phyloP scores from a whole-genome alignment of 2,888 invertebrate species.

The Aphidoletes aphidimyza region DNA sequence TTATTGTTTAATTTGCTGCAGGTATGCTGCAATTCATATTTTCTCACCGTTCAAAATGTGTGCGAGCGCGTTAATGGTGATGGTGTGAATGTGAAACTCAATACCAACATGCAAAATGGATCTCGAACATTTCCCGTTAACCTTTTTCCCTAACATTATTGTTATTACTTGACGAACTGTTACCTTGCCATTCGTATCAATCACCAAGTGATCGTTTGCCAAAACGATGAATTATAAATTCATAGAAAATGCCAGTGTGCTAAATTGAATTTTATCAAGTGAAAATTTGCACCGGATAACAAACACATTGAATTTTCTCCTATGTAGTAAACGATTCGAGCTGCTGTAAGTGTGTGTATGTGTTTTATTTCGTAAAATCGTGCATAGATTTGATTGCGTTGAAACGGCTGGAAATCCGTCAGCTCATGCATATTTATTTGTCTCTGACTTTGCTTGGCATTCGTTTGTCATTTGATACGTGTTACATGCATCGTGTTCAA shows the following conservation, averaged over 20 bases:
- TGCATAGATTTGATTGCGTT: conserved; percentile 34
- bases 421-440: conserved; percentile 48
- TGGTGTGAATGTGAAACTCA: not conserved
- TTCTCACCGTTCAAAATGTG: not conserved
- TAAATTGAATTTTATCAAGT: conserved; percentile 51
- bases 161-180: not conserved
- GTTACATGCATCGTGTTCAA: not conserved
- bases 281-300: conserved; percentile 38
- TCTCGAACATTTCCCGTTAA: not conserved
- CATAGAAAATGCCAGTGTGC: conserved; percentile 32
- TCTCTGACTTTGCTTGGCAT: too few relatives aligned
- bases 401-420: not conserved
- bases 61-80: not conserved
- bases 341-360: not conserved
- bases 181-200: not conserved
- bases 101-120: not conserved
- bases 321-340: conserved; percentile 7
- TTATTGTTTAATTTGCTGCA: conserved; percentile 3
- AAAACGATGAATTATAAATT: conserved; percentile 26
- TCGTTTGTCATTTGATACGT: not conserved
- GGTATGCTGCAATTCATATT: not conserved
- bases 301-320: not conserved
- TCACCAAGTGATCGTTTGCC: not conserved
- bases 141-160: not conserved
- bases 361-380: not conserved